A percentile compares a stretch with the other conserved stretches of the same genome.
Evolutionary conservation across 2,888 invertebrate species (phyloP).

Genomic region (Lithosia quadra): DNA sequence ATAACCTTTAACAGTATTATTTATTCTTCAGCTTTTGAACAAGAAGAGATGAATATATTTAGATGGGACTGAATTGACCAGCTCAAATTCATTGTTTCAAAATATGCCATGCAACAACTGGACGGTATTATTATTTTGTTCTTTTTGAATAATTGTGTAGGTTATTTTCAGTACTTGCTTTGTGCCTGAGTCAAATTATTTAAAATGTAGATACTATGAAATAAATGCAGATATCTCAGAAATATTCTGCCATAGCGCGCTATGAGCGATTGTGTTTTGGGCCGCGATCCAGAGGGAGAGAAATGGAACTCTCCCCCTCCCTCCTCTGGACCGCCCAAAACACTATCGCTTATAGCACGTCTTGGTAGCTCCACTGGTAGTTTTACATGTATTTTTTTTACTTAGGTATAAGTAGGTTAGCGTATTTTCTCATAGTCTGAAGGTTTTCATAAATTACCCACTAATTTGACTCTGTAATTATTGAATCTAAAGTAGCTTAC

Average conservation of each 20-base stretch:
- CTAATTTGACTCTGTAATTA: neutral
- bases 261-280: too few species aligned
- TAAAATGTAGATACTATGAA: neutral
- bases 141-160: neutral
- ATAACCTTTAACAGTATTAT: neutral
- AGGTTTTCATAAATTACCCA: neutral
- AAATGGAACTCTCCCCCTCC: too few species aligned
- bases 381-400: neutral
- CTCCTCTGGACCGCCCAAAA: too few species aligned
- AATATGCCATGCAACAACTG: neutral
- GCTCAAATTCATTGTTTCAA: neutral
- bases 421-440: neutral
- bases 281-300: too few species aligned
- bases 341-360: too few species aligned
- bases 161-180: too few species aligned
- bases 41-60: neutral
- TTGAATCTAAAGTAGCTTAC: neutral
- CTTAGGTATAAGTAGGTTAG: neutral
- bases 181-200: neutral
- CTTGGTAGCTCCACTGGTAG: too few species aligned
- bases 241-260: too few species aligned
- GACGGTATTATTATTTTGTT: constrained; percentile 7
- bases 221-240: too few species aligned
- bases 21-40: constrained; percentile 11
- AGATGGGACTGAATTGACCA: neutral